Evolutionary conservation across 2,797 vertebrate genomes (phyloP).

Genomic region (Orientallactaga sibirica): DNA sequence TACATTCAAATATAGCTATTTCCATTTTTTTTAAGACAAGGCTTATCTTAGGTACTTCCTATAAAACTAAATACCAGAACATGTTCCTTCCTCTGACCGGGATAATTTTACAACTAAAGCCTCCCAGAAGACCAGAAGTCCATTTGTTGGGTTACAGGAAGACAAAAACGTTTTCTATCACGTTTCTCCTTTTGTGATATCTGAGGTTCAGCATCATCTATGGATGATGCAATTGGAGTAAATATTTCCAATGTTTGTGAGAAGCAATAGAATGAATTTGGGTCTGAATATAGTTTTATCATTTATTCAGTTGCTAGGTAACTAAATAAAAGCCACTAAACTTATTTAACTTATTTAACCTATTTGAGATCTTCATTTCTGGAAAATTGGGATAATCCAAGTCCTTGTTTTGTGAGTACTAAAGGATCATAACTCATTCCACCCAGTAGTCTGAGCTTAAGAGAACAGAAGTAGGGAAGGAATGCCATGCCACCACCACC

Average conservation of each 20-base stretch:
- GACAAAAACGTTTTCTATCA: not conserved
- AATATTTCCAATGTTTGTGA: not conserved
- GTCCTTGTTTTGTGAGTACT: not conserved
- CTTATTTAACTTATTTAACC: not conserved
- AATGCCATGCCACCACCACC: not conserved
- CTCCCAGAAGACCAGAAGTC: not conserved
- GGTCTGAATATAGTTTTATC: not conserved
- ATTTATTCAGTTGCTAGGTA: not conserved
- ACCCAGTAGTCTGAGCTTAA: not conserved
- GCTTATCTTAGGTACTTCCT: not conserved
- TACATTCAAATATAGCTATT: not conserved
- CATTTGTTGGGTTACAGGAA: not conserved
- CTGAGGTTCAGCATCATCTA: not conserved
- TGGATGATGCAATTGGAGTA: not conserved
- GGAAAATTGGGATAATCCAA: not conserved
- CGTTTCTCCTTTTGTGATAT: not conserved
- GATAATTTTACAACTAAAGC: not conserved
- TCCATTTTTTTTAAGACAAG: not conserved
- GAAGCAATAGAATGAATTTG: not conserved
- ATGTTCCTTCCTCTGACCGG: not conserved
- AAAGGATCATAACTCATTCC: not conserved
- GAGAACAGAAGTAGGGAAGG: not conserved
- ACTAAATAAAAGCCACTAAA: not conserved
- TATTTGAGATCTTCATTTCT: not conserved
- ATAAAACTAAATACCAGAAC: slow-evolving; percentile 1